Base-by-base conservation (phyloP, 1,140 invertebrate genomes). In the Zelostemma sp. region DNA sequence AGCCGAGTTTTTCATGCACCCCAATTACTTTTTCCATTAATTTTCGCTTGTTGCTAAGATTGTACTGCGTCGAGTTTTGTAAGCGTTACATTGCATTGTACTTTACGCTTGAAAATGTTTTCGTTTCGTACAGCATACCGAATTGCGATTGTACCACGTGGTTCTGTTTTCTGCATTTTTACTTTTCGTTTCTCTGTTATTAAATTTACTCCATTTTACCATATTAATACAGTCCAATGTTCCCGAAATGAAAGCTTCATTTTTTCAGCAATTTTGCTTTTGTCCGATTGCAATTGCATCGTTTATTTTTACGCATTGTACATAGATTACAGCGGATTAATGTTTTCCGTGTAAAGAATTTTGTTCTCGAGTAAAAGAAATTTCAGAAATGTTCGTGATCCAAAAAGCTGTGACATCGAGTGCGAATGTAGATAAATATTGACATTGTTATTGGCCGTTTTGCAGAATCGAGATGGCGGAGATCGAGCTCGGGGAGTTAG, bases 381-480 rank as follows among this genome's bases (percentile, higher is more conserved):
- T n/a, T n/a, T n/a, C n/a, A n/a, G n/a, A n/a, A n/a, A n/a, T n/a
- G n/a, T n/a, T n/a, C n/a, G n/a, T n/a, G n/a, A n/a, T n/a, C 3
- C 3, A 25, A 25, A 25, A 8, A 25, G 21, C 8, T 8, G 21
- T 25, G 21, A 25, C 21, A n/a, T n/a, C n/a, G n/a, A n/a, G n/a
- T n/a, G 21, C 21, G 21, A 8, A 25, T 25, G 21, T 8, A 25
- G 21, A n/a, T 38, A n/a, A n/a, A 11, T 14, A 3, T n/a, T 14
- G 3, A 38, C 3, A 38, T 38, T n/a, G 35, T n/a, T 38, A 5
- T 43, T 57, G 48, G 50, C 1, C 63, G 18, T 47, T 79, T 87
- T 86, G 51, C 86, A 91, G 87, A 92, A 90, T 80, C 90, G 89
- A 41, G 88, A 88, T 51, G 82, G 86, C 49, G 78, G 82, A 15